Percentiles rank a stretch among this genome's conserved stretches.
Evolutionary conservation across 2,888 invertebrate genomes (phyloP).

Genomic region (Mythimna ferrago): DNA sequence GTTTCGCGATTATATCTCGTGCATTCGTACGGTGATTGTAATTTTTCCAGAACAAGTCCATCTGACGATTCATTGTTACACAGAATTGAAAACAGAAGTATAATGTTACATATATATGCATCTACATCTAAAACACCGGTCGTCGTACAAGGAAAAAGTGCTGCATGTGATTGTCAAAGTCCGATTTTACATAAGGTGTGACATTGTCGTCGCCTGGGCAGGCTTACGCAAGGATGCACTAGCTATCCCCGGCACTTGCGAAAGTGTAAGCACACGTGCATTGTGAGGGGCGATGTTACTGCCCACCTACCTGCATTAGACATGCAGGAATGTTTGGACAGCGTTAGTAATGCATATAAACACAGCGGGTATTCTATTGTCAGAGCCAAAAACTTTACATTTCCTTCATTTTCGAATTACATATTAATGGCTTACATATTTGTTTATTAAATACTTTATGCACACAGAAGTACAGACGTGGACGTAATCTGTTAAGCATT

Average conservation of each 20-base stretch:
- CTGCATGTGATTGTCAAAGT: slow-evolving; percentile 17
- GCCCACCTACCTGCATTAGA: slow-evolving; percentile 11
- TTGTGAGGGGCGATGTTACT: slow-evolving; percentile 62
- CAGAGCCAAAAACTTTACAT: slow-evolving; percentile 2
- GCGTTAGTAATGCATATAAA: background rate
- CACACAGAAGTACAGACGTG: background rate
- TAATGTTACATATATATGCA: background rate
- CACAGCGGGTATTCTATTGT: background rate
- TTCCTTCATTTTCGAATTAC: background rate
- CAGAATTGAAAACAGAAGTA: slow-evolving; percentile 11
- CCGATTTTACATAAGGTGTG: slow-evolving; percentile 76
- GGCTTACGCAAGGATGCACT: slow-evolving; percentile 84
- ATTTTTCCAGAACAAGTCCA: slow-evolving; percentile 9
- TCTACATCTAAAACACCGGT: background rate
- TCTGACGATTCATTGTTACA: slow-evolving; percentile 10
- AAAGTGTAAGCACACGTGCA: slow-evolving; percentile 71
- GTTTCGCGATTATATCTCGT: slow-evolving; percentile 39
- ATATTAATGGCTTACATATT: background rate
- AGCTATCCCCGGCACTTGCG: slow-evolving; percentile 71
- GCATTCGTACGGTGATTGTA: slow-evolving; percentile 25
- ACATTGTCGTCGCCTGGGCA: slow-evolving; percentile 74
- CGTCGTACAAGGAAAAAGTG: slow-evolving; percentile 21
- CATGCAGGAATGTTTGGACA: slow-evolving; percentile 33
- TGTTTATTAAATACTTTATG: no score
- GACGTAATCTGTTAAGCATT: no score